Evolutionary conservation across 1,140 invertebrate species (phyloP), one percentile per base, ranked within the genome.

Genomic region (Conus betulinus): DNA sequence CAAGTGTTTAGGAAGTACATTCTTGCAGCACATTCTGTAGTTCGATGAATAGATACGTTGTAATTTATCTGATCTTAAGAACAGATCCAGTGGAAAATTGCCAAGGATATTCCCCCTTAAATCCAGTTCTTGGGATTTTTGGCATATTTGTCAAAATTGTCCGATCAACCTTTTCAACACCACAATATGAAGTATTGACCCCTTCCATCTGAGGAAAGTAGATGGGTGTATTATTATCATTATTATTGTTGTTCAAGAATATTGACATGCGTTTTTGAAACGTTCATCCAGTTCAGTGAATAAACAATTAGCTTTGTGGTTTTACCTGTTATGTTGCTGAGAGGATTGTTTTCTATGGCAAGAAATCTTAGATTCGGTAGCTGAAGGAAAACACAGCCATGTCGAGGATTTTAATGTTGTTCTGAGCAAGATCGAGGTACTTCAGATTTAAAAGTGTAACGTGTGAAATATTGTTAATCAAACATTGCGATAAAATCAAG

Each of bases 21-120:
- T 25, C 15, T 39, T 20, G 81, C 92, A 92, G 63, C 92, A 92
- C 25, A 92, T 55, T 17, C 71, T 84, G 57, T 85, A 91, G 2
- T 74, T 76, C 53, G 90, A 89, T 23, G 88, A 71, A n/a, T 81
- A 83, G 7, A 91, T 76, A 6, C 23, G 5, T 20, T 76, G 25
- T 17, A 91, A 82, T 5, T 71, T n/a, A 17, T 7, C 8, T 10
- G 86, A 27, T 8, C 67, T 53, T 25, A 10, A 60, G 23, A 91
- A 89, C 25, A 90, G 53, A 27, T 89, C 83, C 17, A 23, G 10
- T 0, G 86, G 63, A 85, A 91, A 89, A 27, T 78, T 51, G 79
- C 67, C 39, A 8, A 91, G 27, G 17, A 39, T 17, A 74, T 87
- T 88, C 11, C 85, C 17, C 27, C 85, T 57, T 25, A 89, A 27